Conservation (phyloP, 2,888 invertebrate genomes). For the Coleophora flavipennella region DNA sequence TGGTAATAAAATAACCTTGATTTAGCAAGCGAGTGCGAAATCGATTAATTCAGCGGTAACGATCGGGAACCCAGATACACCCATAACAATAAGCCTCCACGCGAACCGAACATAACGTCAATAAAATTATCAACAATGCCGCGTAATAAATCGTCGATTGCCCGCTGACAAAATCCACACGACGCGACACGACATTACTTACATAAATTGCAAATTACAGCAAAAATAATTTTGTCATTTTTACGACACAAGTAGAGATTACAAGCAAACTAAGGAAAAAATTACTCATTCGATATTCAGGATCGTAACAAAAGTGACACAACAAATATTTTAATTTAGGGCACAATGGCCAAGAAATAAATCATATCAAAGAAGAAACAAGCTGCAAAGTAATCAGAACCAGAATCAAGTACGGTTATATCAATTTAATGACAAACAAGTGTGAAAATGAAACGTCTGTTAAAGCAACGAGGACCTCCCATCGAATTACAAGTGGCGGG, state of each 20-base stretch:
- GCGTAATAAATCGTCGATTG: conserved; percentile 60
- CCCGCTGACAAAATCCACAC: conserved; percentile 61
- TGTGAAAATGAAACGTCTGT: conserved; percentile 6
- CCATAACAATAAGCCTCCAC: conserved; percentile 32
- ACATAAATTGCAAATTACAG: conserved; percentile 46
- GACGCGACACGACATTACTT: conserved; percentile 52
- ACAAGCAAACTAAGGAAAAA: no score
- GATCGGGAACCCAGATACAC: conserved; percentile 18
- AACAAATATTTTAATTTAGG: no score
- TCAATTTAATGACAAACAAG: not conserved
- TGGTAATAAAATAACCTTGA: conserved; percentile 11
- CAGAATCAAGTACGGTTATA: not conserved
- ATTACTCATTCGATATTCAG: no score
- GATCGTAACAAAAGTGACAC: not conserved
- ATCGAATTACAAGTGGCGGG: conserved; percentile 56
- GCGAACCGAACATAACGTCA: conserved; percentile 38
- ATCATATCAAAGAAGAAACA: no score
- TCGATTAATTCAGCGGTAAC: conserved; percentile 18
- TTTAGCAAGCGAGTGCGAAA: conserved; percentile 31
- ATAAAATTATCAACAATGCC: conserved; percentile 60
- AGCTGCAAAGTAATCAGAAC: no score
- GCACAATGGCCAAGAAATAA: no score
- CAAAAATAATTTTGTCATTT: conserved; percentile 61
- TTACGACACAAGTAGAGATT: conserved; percentile 37
- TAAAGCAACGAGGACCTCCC: conserved; percentile 41